phyloP scores from a whole-genome alignment of 2,113 vertebrate genomes.

The Pseudopodoces humilis region DNA sequence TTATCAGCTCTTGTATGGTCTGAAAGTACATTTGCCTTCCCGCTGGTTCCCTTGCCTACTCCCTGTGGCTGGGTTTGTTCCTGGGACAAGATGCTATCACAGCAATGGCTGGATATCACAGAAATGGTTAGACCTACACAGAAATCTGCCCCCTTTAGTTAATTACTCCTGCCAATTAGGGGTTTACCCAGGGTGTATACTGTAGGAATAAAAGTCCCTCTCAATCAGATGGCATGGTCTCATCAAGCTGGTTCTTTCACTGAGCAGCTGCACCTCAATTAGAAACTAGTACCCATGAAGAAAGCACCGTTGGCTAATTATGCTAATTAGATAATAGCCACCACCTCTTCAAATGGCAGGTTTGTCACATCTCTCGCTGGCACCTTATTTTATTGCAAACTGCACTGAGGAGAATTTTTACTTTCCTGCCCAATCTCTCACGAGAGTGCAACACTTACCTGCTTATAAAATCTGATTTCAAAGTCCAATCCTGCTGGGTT shows the following conservation, averaged over 20 bases:
- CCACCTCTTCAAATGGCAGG: neutral
- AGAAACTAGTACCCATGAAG: conserved; percentile 49
- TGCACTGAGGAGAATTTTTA: neutral
- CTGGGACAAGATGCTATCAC: neutral
- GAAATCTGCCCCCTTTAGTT: neutral
- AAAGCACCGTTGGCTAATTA: conserved; percentile 35
- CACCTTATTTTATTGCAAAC: conserved; percentile 1
- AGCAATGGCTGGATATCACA: neutral
- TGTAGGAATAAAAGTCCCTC: conserved; percentile 23
- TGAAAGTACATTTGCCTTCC: neutral
- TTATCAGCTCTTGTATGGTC: neutral
- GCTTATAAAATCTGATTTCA: neutral
- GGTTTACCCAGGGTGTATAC: neutral
- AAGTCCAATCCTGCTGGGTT: neutral
- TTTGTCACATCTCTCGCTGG: neutral
- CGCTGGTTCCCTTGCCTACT: neutral
- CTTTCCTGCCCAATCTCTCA: neutral
- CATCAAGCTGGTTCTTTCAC: neutral
- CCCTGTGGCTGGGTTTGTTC: neutral
- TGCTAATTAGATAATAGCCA: conserved; percentile 43
- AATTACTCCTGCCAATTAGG: conserved; percentile 11
- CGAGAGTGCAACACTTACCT: neutral
- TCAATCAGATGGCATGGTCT: conserved; percentile 25
- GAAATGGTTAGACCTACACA: neutral
- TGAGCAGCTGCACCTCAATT: conserved; percentile 51